Base-by-base conservation (phyloP, 2,113 vertebrate species). In the Tupaia chinensis region DNA sequence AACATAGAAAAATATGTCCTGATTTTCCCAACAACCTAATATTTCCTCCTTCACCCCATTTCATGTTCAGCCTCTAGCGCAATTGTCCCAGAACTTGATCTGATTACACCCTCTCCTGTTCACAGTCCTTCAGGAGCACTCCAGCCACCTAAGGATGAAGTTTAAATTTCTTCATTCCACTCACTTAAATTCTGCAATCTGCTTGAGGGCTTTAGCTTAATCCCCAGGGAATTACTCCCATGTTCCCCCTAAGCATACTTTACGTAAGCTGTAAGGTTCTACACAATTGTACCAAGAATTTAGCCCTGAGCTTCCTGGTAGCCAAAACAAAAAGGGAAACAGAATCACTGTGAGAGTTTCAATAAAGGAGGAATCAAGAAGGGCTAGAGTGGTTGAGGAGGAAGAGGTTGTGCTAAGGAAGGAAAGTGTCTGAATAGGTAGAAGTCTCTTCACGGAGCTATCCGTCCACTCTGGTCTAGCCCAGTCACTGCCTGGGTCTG, bases 401-500 rank as follows among this genome's bases (percentile, higher is more conserved):
- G 53, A 5, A 29, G 63, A 25, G 23, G 13, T 34, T 17, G n/a
- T 22, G 65, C 9, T 32, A 72, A 89, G n/a, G 58, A 66, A 60
- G 82, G 34, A 54, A 32, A 65, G 60, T 11, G 16, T 65, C 53
- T 80, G 68, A 84, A 15, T 19, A 78, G 87, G 25, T 29, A n/a
- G 32, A 58, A 44, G 69, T 74, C 23, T 69, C 88, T 90, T 93
- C 61, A 58, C 5, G 53, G 58, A 94, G 84, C 82, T 60, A 11
- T 77, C 65, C 58, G 58, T 70, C 11, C 78, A 1, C 20, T 70
- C 44, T 1, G 77, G 92, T 89, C 91, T 87, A 69, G 80, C 84
- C 91, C 12, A 0, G 83, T 70, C 68, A 32, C 70, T 76, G 63
- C 70, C 93, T 58, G 72, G 76, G 79, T 96, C 97, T 97, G 93